Evolutionary conservation across 2,113 vertebrate genomes (phyloP), one percentile per base, ranked within the genome.

Genomic region (Lycaon pictus): DNA sequence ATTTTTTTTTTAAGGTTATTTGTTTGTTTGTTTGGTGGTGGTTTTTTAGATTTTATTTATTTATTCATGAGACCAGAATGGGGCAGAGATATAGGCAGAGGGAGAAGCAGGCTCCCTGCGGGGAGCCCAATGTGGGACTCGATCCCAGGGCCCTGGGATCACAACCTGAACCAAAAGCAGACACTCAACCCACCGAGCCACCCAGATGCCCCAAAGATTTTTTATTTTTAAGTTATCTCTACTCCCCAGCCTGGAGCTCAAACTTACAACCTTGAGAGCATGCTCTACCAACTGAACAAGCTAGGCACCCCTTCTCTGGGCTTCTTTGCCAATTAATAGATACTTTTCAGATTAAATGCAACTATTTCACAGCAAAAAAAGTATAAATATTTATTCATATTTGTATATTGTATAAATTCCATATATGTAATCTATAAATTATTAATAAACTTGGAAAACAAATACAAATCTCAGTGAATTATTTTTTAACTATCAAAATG

Each of bases 401-500:
- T 62, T 79, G 7, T 69, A 65, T 63, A 29, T 23, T 83, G 32
- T 56, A 27, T 95, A 63, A 65, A 72, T 79, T 89, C 60, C 2
- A 72, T 88, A 48, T 77, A 86, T 53, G 62, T 58, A 88, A 77
- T 22, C 32, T 5, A n/a, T 51, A 56, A 69, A 62, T 60, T 69
- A 65, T 56, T 93, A 80, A 79, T 76, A 92, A 67, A 67, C 4
- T 80, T 80, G 13, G 71, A 87, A 96, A 92, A 56, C 23, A 93
- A 81, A 92, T 96, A 91, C 43, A 88, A 37, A 93, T 94, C 90
- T 69, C 94, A 89, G 51, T 37, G 10, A 92, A 63, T 20, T n/a
- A 79, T 69, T 76, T 93, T 97, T 95, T 86, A 85, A 86, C 22
- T 71, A 72, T 95, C 53, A 94, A 96, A 96, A 89, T 92, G 53